phyloP scores from a whole-genome alignment of 2,888 invertebrate species.

The Himalopsyche kuldschensis region DNA sequence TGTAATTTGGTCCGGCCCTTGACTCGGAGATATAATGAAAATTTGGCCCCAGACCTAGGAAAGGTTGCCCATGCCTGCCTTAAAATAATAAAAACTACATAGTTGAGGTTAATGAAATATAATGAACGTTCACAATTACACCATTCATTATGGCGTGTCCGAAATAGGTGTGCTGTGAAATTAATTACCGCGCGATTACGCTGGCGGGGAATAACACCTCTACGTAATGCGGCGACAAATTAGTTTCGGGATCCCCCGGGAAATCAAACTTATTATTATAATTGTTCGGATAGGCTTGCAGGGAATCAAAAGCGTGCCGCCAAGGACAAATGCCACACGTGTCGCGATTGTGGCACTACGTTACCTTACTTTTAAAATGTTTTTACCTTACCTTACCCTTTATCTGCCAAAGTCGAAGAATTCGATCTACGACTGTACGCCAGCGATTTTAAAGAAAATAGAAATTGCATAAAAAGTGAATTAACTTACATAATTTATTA shows the following conservation, averaged over 20 bases:
- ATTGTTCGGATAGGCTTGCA: neutral
- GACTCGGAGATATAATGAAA: no score
- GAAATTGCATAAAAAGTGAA: no score
- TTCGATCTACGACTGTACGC: no score
- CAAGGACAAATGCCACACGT: neutral
- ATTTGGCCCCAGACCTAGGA: no score
- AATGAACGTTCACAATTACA: neutral
- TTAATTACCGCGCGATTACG: neutral
- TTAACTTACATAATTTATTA: no score
- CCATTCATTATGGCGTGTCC: neutral
- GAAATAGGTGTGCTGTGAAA: neutral
- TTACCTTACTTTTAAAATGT: no score
- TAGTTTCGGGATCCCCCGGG: neutral
- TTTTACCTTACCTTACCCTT: no score
- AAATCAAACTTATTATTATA: neutral
- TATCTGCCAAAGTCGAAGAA: no score
- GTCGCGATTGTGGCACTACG: neutral
- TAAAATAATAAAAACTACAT: no score
- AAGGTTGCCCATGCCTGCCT: no score
- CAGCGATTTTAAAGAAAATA: no score
- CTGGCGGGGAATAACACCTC: neutral
- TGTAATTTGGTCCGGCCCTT: no score
- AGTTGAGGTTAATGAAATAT: neutral
- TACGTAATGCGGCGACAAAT: neutral
- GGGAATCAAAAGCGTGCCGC: neutral